These are phyloP conservation scores for Tachina lurida DNA, from an alignment of 2,888 invertebrate genomes.

Conservation along the genomic window DNA sequence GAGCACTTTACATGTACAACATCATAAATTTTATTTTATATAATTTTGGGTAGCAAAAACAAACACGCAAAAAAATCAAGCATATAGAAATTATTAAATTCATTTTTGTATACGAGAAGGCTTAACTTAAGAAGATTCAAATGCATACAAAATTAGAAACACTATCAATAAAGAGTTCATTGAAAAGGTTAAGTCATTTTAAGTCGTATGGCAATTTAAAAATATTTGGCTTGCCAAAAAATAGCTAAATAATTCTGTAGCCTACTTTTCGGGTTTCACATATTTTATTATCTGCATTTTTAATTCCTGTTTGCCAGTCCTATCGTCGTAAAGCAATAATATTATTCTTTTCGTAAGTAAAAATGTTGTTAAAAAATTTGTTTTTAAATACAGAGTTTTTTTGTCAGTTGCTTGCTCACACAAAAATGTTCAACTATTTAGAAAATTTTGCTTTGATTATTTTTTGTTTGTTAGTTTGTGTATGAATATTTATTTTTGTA, in stretches of 20 bases:
- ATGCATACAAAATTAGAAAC: not conserved
- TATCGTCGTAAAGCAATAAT: not conserved
- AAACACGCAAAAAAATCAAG: not conserved
- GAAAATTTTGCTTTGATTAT: not conserved
- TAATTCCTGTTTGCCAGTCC: not conserved
- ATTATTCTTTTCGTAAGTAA: not conserved
- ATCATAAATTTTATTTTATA: conserved; percentile 60
- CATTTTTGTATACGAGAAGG: conserved; percentile 3
- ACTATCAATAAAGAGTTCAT: conserved; percentile 12
- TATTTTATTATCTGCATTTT: not conserved
- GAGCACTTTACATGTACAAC: conserved; percentile 33
- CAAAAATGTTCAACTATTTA: conserved; percentile 1
- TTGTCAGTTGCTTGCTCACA: not conserved
- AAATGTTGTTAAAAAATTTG: conserved; percentile 28
- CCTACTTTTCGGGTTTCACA: conserved; percentile 16
- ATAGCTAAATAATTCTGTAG: not conserved
- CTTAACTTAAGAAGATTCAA: not conserved
- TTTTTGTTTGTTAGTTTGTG: not conserved
- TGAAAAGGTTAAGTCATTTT: conserved; percentile 1
- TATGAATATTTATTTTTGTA: not conserved
- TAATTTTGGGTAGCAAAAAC: not conserved
- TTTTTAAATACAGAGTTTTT: not conserved
- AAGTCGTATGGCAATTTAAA: not conserved
- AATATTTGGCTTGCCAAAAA: conserved; percentile 2
- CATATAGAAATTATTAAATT: conserved; percentile 34